Evolutionary conservation across 1,140 invertebrate species (phyloP), one percentile per base, ranked within the genome.

Genomic region (Drosophila bifasciata): DNA sequence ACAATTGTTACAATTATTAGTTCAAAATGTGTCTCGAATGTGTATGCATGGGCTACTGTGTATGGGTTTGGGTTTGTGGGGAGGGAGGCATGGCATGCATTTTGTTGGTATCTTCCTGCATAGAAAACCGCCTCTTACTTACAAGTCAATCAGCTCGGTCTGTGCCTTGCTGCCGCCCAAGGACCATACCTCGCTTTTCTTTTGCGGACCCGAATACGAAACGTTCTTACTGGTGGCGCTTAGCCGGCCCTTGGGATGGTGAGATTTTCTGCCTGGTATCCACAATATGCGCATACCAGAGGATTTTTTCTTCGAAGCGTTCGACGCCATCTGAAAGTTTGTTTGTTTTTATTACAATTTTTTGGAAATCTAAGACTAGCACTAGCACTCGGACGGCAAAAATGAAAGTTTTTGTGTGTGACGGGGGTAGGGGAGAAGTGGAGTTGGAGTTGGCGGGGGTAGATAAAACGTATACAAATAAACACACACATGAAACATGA

Each of bases 171-270:
- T 89, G 67, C 89, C 89, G 62, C 89, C 89, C 72, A 90, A 48
- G 17, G 80, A 86, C 89, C 89, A 90, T 16, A 90, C 85, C 66
- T 90, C 84, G 64, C 76, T 90, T 63, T 90, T 90, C 58, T 90
- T 90, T 67, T 90, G 89, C 17, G 39, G 59, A 6, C 74, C 49
- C 50, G 78, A 68, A 57, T 90, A 90, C 5, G 79, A 62, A 36
- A 90, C 59, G 50, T 89, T 57, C 40, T 90, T 90, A 49, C 53
- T 86, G 64, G 89, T 89, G 0, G 89, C 64, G 55, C 71, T 88
- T 40, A 60, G 77, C 40, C 70, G 89, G 41, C 89, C 89, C 56
- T 90, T 90, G 7, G 89, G 64, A 72, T 90, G 74, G 17, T 85
- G 70, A 46, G 70, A 71, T 60, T 90, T 89, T 41, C 80, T 72